A percentile compares a stretch with the other conserved stretches of the same genome.
Conservation (phyloP, 2,797 vertebrate genomes). For the Geotrypetes seraphini region DNA sequence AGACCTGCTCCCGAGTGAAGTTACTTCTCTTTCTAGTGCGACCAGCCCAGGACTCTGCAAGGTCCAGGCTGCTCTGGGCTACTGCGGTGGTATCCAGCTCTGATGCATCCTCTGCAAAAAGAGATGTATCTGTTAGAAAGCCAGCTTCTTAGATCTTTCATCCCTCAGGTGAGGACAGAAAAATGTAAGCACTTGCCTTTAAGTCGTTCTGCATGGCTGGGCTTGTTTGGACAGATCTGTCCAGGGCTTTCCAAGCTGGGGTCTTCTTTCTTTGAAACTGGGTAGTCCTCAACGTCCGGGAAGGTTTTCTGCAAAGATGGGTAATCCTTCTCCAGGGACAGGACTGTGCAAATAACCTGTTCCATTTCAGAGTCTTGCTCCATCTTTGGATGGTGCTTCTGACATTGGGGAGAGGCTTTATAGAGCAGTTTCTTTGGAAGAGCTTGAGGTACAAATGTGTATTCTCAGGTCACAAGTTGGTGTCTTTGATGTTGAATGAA, state of each 20-base stretch:
- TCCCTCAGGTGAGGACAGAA: neutral
- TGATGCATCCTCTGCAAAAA: neutral
- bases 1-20: neutral
- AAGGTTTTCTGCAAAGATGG: too few relatives aligned
- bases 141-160: neutral
- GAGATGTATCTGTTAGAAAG: neutral
- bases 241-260: too few relatives aligned
- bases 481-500: too few relatives aligned
- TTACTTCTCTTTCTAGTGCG: neutral
- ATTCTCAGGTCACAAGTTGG: too few relatives aligned
- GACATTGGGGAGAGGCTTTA: too few relatives aligned
- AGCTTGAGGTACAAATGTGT: too few relatives aligned
- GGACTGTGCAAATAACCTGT: neutral
- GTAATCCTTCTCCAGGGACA: slow-evolving; percentile 3
- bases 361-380: neutral
- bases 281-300: too few relatives aligned
- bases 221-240: neutral
- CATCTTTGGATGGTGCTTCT: too few relatives aligned
- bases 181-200: neutral
- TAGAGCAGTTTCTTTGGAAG: too few relatives aligned
- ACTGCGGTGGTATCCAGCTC: neutral
- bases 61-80: neutral
- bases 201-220: neutral
- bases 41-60: neutral
- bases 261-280: too few relatives aligned